Percentiles rank a stretch among this genome's conserved stretches.
Conservation (phyloP, 64 coral and sea anemone species). For the Montipora efflorescens region DNA sequence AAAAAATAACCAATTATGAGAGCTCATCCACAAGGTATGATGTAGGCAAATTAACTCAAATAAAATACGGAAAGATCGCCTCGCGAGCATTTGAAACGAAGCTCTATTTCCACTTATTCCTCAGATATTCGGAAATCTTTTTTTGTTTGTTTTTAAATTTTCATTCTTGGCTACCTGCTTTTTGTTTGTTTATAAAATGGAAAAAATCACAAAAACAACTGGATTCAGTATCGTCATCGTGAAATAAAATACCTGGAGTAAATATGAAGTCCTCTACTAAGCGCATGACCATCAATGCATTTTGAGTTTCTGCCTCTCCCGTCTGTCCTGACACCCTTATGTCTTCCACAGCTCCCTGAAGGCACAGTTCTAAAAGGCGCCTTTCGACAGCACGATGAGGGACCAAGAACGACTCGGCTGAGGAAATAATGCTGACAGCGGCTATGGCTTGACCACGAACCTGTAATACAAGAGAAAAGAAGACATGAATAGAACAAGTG, state of each 20-base stretch:
- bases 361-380: constrained; percentile 85
- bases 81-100: no score
- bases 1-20: background rate
- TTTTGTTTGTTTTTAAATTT: no score
- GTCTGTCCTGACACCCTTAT: constrained; percentile 94
- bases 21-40: no score
- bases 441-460: constrained; percentile 94
- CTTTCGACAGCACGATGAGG: constrained; percentile 89
- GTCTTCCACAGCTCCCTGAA: constrained; percentile 77
- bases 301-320: constrained; percentile 82
- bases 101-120: no score
- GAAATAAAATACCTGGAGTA: constrained; percentile 75
- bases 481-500: background rate
- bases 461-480: constrained; percentile 15
- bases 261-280: constrained; percentile 94
- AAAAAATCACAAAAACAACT: no score
- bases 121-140: no score
- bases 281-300: constrained; percentile 91
- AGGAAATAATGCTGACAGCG: constrained; percentile 87
- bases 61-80: no score
- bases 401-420: constrained; percentile 75
- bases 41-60: no score
- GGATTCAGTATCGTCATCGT: no score
- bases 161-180: no score
- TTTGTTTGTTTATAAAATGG: no score